Percentiles rank a stretch among this genome's conserved stretches.
Evolutionary conservation across 2,888 invertebrate species (phyloP).

Genomic region (Caprella mutica): DNA sequence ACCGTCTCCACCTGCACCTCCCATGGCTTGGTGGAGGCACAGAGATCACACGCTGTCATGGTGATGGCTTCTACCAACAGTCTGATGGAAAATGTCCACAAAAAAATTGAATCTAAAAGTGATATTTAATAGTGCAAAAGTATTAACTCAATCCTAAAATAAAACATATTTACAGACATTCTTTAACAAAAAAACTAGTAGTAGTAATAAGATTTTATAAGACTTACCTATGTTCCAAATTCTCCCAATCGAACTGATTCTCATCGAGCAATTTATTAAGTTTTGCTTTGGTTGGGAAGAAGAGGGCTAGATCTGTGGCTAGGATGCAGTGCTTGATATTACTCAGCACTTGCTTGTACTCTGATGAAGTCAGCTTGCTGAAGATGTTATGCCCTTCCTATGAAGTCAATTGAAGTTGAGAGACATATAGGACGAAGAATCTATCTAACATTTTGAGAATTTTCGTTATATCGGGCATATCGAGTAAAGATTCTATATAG

Average conservation of each 20-base stretch:
- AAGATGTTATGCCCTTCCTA: slow-evolving; percentile 80
- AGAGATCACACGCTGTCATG: slow-evolving; percentile 74
- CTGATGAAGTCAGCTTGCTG: slow-evolving; percentile 54
- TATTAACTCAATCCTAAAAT: no score
- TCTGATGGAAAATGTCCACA: slow-evolving; percentile 41
- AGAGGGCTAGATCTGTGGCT: slow-evolving; percentile 69
- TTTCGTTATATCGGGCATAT: no score
- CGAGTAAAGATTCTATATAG: no score
- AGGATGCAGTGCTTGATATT: slow-evolving; percentile 69
- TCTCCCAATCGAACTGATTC: slow-evolving; percentile 53
- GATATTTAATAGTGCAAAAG: neutral
- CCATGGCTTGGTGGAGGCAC: slow-evolving; percentile 76
- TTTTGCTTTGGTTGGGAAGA: slow-evolving; percentile 62
- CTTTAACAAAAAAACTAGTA: no score
- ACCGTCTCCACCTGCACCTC: slow-evolving; percentile 66
- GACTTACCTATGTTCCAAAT: slow-evolving; percentile 51
- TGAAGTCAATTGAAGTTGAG: no score
- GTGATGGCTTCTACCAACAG: slow-evolving; percentile 59
- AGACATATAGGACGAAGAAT: no score
- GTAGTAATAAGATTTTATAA: no score
- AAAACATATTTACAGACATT: no score
- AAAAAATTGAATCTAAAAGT: neutral
- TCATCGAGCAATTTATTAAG: slow-evolving; percentile 48
- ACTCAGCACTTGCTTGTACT: slow-evolving; percentile 64
- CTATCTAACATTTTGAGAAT: no score